Base-by-base conservation (phyloP, 2,113 vertebrate genomes). In the Penelope pileata region DNA sequence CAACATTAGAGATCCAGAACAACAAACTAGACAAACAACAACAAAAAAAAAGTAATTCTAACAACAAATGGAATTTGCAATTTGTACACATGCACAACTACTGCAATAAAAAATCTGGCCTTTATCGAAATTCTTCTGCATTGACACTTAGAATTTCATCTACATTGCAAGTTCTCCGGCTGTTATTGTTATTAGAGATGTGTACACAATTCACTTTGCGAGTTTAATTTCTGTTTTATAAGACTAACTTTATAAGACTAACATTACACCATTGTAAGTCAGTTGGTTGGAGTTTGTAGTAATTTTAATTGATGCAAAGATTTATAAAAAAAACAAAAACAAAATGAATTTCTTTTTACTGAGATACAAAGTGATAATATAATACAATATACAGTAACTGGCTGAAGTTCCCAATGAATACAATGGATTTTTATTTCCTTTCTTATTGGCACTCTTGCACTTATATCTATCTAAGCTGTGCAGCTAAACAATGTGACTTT, bases 211-310 rank as follows among this genome's bases (percentile, higher is more conserved):
- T 95, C 84, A 58, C 53, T 96, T 88, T 91, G 47, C 43, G 64
- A 85, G 59, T 80, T 40, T 58, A 86, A 64, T 90, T 94, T 92
- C 84, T 85, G 29, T 74, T 91, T 94, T 87, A 77, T 85, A 88
- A 59, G 30, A 78, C 51, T 88, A 62, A 59, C 17, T 77, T 82
- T 8, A 45, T n/a, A n/a, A n/a, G n/a, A n/a, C n/a, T n/a, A n/a
- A n/a, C n/a, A n/a, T 79, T 47, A 23, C 60, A 53, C 11, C 7
- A 16, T 27, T 64, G 0, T 69, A 87, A 75, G 26, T 50, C 51
- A 26, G 21, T 84, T 85, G 40, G 6, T 81, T 93, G 21, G 7
- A 7, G 22, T 88, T 91, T 64, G 29, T 40, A 36, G 19, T 69
- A 75, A 51, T 62, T 93, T 74, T 11, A 43, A 30, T 19, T 86